Base-by-base conservation (phyloP, 2,113 vertebrate species). In the Talpa occidentalis region DNA sequence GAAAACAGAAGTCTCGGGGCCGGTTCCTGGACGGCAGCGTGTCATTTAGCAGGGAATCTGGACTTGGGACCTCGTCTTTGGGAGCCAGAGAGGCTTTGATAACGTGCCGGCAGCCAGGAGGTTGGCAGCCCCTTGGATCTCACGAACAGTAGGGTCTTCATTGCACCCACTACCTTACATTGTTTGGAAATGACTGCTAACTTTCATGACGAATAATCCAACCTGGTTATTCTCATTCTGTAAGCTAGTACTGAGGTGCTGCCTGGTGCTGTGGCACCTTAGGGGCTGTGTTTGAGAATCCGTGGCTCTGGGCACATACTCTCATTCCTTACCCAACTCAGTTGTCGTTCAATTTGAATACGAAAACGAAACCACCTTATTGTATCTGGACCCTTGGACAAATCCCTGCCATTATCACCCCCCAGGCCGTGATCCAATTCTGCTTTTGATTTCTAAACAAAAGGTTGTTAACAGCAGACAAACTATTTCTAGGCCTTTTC, bases 321-420 rank as follows among this genome's bases (percentile, higher is more conserved):
- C 26, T 76, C 72, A 30, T 67, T 59, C 56, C 67, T 77, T 54
- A 47, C 32, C 81, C 90, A 30, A 92, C 72, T 81, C 89, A 92
- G 28, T 70, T 21, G 3, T 19, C 80, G 60, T 52, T 73, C 69
- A 64, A 1, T 89, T 72, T 81, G 81, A 67, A n/a, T 37, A 49
- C 52, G 66, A 59, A 44, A 78, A 67, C 37, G 72, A 90, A 88
- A 37, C 52, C 30, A 12, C 80, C 30, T 84, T 60, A 77, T 73
- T 22, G 16, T 84, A 10, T 60, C 54, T 35, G 37, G 62, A 10
- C 44, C 86, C 24, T 67, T 44, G 15, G 52, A 11, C 59, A 77
- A 40, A 37, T 47, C 14, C 9, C 30, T n/a, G 47, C 44, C 52
- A 1, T 37, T 54, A 28, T 28, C 73, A 24, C n/a, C 69, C 69